A percentile compares a stretch with the other conserved stretches of the same genome.
Evolutionary conservation across 2,113 vertebrate genomes (phyloP).

Genomic region (Colossoma macropomum): DNA sequence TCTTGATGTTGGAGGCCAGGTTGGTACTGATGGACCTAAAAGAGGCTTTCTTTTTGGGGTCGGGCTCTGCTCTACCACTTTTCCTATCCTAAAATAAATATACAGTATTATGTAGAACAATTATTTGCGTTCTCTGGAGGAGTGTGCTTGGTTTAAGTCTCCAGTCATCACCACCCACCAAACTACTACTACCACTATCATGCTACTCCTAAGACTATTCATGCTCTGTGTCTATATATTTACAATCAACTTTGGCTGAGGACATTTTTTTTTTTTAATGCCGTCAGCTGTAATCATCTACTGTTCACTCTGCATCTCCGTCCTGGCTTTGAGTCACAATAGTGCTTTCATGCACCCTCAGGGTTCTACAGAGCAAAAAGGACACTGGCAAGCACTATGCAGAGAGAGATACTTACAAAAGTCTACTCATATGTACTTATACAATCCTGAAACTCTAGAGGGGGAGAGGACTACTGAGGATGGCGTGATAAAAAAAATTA

Average conservation of each 20-base stretch:
- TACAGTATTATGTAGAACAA: constrained; percentile 76
- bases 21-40: constrained; percentile 99
- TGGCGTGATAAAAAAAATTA: constrained; percentile 42
- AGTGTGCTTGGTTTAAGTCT: constrained; percentile 65
- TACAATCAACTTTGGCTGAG: neutral
- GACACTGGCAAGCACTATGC: constrained; percentile 45
- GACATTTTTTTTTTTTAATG: neutral
- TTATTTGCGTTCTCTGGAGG: constrained; percentile 61
- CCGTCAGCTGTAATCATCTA: constrained; percentile 22
- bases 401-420: constrained; percentile 37
- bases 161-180: constrained; percentile 66
- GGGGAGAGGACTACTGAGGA: constrained; percentile 79
- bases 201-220: constrained; percentile 20
- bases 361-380: constrained; percentile 50
- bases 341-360: constrained; percentile 44
- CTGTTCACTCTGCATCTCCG: constrained; percentile 39
- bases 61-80: constrained; percentile 99
- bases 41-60: constrained; percentile 99
- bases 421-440: constrained; percentile 39
- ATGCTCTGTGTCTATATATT: neutral
- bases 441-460: constrained; percentile 75
- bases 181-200: constrained; percentile 29
- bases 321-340: constrained; percentile 47
- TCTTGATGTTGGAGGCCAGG: constrained; percentile 99
- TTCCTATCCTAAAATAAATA: constrained; percentile 99